Conservation (phyloP, 2,113 vertebrate species). For the Brachionichthys hirsutus region DNA sequence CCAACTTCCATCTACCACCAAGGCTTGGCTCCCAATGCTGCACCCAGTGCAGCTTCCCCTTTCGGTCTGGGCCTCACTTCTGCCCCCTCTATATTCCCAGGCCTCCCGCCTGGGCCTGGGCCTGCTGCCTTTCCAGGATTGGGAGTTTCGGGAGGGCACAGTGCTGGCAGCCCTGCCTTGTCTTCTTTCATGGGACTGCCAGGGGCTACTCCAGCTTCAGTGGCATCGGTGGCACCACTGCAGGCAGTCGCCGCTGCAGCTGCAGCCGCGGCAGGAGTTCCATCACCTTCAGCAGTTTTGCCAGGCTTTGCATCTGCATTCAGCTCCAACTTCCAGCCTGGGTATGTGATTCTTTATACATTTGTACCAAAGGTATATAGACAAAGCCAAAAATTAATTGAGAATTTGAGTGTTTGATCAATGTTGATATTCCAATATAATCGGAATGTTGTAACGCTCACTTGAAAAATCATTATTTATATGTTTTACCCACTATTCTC, state of each 20-base stretch:
- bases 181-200: conserved; percentile 91
- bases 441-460: too few species aligned
- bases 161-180: conserved; percentile 86
- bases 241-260: conserved; percentile 79
- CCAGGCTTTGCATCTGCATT: conserved; percentile 95
- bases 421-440: too few species aligned
- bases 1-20: conserved; percentile 75
- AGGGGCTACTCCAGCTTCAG: conserved; percentile 82
- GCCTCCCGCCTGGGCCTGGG: conserved; percentile 79
- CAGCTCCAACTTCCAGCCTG: conserved; percentile 94
- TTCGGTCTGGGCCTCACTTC: conserved; percentile 87
- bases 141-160: conserved; percentile 84
- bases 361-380: background rate
- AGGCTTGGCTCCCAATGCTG: conserved; percentile 77
- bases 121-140: conserved; percentile 86
- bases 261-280: conserved; percentile 75
- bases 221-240: conserved; percentile 85
- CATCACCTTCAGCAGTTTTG: conserved; percentile 87
- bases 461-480: too few species aligned
- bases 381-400: too few species aligned
- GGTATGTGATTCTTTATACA: conserved; percentile 71
- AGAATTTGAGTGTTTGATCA: too few species aligned
- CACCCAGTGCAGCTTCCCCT: conserved; percentile 72
- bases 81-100: conserved; percentile 84
- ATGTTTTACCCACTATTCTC: too few species aligned